These are phyloP conservation scores for Puffinus mauretanicus DNA, from an alignment of 2,113 vertebrate genomes.

Conservation along the genomic window DNA sequence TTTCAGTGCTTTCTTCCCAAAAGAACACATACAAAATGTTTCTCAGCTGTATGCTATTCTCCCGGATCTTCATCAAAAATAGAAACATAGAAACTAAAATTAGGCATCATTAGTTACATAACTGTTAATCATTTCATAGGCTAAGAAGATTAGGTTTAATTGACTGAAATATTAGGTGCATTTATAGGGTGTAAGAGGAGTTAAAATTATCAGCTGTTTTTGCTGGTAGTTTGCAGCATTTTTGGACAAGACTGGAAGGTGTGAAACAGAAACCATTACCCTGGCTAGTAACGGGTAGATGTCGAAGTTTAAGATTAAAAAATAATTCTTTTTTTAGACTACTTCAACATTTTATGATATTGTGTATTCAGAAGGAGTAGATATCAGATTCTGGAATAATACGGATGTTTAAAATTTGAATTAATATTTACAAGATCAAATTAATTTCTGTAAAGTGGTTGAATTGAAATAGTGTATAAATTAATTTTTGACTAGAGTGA, in stretches of 20 bases:
- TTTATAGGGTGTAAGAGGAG: neutral
- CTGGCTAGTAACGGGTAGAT: neutral
- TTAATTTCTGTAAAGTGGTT: neutral
- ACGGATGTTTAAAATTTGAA: neutral
- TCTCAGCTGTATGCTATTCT: neutral
- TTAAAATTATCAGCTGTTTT: conserved; percentile 8
- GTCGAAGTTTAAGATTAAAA: neutral
- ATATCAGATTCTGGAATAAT: neutral
- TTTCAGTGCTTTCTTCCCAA: neutral
- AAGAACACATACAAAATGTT: neutral
- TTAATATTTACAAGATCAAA: neutral
- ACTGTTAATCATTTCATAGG: conserved; percentile 57
- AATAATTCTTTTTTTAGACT: neutral
- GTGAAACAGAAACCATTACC: neutral
- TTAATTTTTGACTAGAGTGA: neutral
- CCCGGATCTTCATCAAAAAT: neutral
- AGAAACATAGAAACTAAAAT: conserved; percentile 46
- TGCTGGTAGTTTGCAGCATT: neutral
- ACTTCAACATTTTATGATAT: neutral
- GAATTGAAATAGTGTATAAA: neutral
- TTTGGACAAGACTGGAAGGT: neutral
- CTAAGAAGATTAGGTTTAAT: conserved; percentile 52
- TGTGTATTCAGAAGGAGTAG: neutral
- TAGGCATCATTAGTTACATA: conserved; percentile 28
- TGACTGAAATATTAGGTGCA: conserved; percentile 38